Percentiles rank a stretch among this genome's conserved stretches.
Conservation (phyloP, 2,113 vertebrate genomes). For the Hippocampus zosterae region DNA sequence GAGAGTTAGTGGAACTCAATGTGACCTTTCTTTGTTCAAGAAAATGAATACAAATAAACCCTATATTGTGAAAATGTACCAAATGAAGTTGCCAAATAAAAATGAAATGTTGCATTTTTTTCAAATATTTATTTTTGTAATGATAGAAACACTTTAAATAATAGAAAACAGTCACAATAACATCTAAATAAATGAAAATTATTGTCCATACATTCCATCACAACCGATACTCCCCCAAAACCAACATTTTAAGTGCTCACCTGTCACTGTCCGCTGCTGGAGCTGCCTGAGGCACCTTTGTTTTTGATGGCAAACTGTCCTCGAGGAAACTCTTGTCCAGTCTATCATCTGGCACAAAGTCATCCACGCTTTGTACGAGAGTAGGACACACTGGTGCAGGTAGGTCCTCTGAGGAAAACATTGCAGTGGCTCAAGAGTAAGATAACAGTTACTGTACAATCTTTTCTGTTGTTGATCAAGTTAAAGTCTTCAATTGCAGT, state of each 20-base stretch:
- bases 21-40: no score
- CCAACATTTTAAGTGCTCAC: constrained; percentile 50
- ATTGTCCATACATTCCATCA: background rate
- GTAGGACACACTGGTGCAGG: constrained; percentile 44
- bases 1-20: no score
- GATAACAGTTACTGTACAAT: background rate
- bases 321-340: constrained; percentile 91
- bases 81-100: background rate
- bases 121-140: no score
- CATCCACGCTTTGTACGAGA: constrained; percentile 82
- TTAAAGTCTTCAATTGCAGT: background rate
- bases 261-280: constrained; percentile 81
- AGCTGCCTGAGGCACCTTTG: constrained; percentile 31
- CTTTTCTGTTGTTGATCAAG: background rate
- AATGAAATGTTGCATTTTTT: background rate
- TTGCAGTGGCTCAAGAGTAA: background rate
- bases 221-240: background rate
- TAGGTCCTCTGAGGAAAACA: constrained; percentile 62
- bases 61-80: background rate
- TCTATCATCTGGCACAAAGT: constrained; percentile 87
- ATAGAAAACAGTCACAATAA: background rate
- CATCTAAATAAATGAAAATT: background rate
- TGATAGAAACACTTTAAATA: background rate
- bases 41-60: background rate
- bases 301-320: constrained; percentile 64